Conservation (phyloP, 2,888 invertebrate species). For the Apocheima hispidaria region DNA sequence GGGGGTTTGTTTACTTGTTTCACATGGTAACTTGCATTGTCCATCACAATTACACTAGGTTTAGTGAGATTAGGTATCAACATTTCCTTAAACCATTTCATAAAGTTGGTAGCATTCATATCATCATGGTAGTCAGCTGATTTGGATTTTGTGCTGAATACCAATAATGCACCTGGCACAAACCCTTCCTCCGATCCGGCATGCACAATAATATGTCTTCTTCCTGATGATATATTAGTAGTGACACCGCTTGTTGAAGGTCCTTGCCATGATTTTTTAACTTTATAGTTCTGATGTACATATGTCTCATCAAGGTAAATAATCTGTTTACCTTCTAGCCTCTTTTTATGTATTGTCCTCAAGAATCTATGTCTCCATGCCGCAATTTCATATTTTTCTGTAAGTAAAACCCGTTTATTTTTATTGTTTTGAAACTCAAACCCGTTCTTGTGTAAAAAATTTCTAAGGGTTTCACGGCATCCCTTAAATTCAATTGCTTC, state of each 20-base stretch:
- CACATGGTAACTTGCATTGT: constrained; percentile 29
- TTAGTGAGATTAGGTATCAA: constrained; percentile 27
- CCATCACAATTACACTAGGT: constrained; percentile 27
- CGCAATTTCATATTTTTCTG: constrained; percentile 31
- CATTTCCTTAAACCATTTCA: constrained; percentile 35
- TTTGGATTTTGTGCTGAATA: constrained; percentile 42
- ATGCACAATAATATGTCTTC: constrained; percentile 41
- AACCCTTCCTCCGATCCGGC: constrained; percentile 40
- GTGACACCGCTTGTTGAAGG: constrained; percentile 34
- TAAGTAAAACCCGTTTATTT: constrained; percentile 33
- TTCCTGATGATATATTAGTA: constrained; percentile 34
- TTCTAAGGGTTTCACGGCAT: constrained; percentile 16
- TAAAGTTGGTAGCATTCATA: constrained; percentile 39
- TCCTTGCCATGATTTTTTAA: constrained; percentile 39
- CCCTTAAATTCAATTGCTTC: constrained; percentile 33
- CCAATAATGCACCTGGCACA: constrained; percentile 37
- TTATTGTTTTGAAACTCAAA: constrained; percentile 34
- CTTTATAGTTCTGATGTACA: constrained; percentile 24
- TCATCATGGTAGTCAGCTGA: constrained; percentile 40
- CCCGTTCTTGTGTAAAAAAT: constrained; percentile 28
- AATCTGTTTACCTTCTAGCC: constrained; percentile 17
- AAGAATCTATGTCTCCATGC: constrained; percentile 34
- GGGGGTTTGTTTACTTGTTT: constrained; percentile 27
- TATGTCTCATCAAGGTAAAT: constrained; percentile 36
- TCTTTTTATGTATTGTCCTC: constrained; percentile 8